These are phyloP conservation scores for Megathymus violae DNA, from an alignment of 1,140 invertebrate genomes.

Conservation along the genomic window DNA sequence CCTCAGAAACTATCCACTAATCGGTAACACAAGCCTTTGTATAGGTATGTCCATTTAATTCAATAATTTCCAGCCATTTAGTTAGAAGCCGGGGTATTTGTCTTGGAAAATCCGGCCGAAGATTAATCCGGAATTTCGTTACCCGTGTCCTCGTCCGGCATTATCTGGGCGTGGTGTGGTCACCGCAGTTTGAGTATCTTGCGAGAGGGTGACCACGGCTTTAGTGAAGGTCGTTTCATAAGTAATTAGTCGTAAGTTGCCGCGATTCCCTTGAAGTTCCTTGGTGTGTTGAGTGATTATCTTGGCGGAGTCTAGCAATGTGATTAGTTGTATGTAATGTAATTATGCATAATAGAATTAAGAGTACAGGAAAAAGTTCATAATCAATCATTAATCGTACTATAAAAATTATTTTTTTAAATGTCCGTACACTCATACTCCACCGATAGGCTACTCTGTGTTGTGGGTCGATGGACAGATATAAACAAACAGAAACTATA, in stretches of 20 bases:
- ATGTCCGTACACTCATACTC: no score
- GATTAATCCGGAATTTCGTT: slow-evolving; percentile 47
- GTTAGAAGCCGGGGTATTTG: slow-evolving; percentile 48
- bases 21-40: slow-evolving; percentile 32
- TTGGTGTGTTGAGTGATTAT: slow-evolving; percentile 26
- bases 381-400: no score
- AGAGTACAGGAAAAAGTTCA: no score
- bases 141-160: slow-evolving; percentile 40
- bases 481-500: no score
- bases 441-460: no score
- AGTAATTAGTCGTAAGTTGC: slow-evolving; percentile 31
- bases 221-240: slow-evolving; percentile 26
- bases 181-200: slow-evolving; percentile 23
- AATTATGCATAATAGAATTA: neutral
- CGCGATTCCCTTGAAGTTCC: slow-evolving; percentile 1
- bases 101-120: slow-evolving; percentile 52
- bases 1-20: slow-evolving; percentile 30
- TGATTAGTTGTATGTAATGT: no score
- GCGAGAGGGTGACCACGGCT: slow-evolving; percentile 23
- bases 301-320: neutral
- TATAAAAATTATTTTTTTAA: no score
- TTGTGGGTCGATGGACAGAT: no score
- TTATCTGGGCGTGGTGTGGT: slow-evolving; percentile 32
- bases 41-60: slow-evolving; percentile 48
- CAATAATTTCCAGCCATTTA: slow-evolving; percentile 54